Evolutionary conservation across 2,113 vertebrate genomes (phyloP).

Genomic region (Albula glossodonta): DNA sequence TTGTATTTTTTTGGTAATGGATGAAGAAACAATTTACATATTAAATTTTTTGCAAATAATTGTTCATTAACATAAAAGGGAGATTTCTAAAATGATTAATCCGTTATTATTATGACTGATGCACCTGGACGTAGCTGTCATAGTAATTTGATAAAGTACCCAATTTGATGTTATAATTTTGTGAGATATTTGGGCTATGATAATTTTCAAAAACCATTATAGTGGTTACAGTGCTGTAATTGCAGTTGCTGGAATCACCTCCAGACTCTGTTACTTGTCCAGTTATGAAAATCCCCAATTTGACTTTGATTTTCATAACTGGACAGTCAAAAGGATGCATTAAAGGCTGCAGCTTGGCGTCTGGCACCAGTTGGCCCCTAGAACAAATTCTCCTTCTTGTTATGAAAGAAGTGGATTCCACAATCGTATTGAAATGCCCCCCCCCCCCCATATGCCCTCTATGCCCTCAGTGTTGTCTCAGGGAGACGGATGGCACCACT

Average conservation of each 20-base stretch:
- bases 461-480: constrained; percentile 53
- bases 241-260: background rate
- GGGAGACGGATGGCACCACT: constrained; percentile 62
- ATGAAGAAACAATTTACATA: too few relatives aligned
- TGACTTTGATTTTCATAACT: background rate
- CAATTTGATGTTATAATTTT: background rate
- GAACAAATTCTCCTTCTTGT: background rate
- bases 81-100: too few relatives aligned
- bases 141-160: background rate
- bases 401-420: constrained; percentile 14
- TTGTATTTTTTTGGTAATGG: background rate
- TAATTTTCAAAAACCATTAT: background rate
- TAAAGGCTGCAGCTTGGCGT: background rate
- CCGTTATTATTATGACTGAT: too few relatives aligned
- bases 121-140: too few relatives aligned
- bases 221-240: background rate
- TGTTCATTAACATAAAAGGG: too few relatives aligned
- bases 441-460: background rate
- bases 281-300: background rate
- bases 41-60: too few relatives aligned
- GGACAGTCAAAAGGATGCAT: background rate
- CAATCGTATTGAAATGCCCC: constrained; percentile 13
- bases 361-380: background rate
- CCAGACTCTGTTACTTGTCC: background rate
- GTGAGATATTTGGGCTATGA: background rate